Evolutionary conservation across 1,140 invertebrate genomes (phyloP).

Genomic region (Magallana angulata): DNA sequence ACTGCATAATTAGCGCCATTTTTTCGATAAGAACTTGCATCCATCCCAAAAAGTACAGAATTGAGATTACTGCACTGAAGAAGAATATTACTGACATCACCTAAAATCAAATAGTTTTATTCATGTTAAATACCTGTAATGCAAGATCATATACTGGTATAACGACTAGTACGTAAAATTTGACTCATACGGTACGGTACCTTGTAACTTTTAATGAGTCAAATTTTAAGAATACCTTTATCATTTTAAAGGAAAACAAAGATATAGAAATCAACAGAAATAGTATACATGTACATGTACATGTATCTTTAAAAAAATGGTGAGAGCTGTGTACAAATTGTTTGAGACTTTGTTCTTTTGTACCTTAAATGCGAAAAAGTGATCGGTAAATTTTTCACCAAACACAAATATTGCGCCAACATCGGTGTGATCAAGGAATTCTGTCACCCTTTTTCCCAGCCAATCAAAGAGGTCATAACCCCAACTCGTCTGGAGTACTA

Average conservation of each 20-base stretch:
- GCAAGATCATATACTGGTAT: too few species aligned
- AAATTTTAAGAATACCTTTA: too few species aligned
- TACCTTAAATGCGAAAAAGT: conserved; percentile 73
- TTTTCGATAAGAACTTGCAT: conserved; percentile 69
- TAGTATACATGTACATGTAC: neutral
- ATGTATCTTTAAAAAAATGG: too few species aligned
- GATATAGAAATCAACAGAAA: neutral
- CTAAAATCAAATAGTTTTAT: conserved; percentile 54
- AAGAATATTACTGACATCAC: conserved; percentile 72
- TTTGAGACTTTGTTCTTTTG: too few species aligned
- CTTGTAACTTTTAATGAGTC: too few species aligned
- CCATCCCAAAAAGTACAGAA: conserved; percentile 72
- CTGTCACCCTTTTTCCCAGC: conserved; percentile 85
- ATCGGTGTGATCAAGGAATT: conserved; percentile 88
- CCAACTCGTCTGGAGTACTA: conserved; percentile 90
- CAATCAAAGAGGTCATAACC: conserved; percentile 89
- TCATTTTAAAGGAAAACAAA: too few species aligned
- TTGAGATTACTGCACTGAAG: conserved; percentile 69
- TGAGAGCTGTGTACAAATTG: too few species aligned
- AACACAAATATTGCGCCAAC: conserved; percentile 91
- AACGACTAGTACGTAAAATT: too few species aligned
- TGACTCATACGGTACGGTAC: too few species aligned
- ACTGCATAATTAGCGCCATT: conserved; percentile 70
- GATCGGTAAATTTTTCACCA: conserved; percentile 80
- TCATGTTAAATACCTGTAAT: too few species aligned